These are phyloP conservation scores for Sakesphorus luctuosus DNA, from an alignment of 2,113 vertebrate species.

Conservation along the genomic window DNA sequence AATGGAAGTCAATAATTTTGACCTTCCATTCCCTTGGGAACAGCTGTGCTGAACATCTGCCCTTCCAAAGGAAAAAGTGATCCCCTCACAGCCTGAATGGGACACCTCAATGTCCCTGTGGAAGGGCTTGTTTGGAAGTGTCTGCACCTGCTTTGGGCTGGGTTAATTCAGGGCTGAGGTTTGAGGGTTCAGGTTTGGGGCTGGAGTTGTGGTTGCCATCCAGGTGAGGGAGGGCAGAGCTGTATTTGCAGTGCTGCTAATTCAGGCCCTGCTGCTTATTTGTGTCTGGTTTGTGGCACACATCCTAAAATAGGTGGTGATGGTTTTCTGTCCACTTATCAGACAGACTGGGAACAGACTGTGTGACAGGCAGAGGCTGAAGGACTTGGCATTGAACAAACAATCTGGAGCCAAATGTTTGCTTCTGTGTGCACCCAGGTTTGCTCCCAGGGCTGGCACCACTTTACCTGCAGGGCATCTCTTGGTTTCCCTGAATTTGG, in stretches of 20 bases:
- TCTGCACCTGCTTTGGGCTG: neutral
- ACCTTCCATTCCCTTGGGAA: neutral
- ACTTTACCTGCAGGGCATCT: accelerated
- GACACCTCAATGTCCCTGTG: neutral
- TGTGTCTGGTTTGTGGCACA: neutral
- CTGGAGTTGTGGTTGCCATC: neutral
- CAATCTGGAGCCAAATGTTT: neutral
- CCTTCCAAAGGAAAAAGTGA: neutral
- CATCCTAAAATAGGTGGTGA: neutral
- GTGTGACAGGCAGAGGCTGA: neutral
- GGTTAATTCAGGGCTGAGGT: too few species aligned
- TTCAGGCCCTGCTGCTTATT: neutral
- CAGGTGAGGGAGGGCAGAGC: neutral
- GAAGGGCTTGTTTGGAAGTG: neutral
- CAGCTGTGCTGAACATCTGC: neutral
- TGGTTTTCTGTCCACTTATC: neutral
- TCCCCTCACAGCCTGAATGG: accelerated
- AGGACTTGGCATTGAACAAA: neutral
- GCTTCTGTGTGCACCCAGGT: neutral
- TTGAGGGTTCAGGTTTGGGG: neutral
- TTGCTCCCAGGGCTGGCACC: neutral
- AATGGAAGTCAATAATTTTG: neutral
- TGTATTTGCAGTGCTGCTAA: neutral
- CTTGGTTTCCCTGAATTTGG: neutral
- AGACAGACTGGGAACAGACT: neutral